Base-by-base conservation (phyloP, 2,888 invertebrate genomes). In the Dryobotodes eremita region DNA sequence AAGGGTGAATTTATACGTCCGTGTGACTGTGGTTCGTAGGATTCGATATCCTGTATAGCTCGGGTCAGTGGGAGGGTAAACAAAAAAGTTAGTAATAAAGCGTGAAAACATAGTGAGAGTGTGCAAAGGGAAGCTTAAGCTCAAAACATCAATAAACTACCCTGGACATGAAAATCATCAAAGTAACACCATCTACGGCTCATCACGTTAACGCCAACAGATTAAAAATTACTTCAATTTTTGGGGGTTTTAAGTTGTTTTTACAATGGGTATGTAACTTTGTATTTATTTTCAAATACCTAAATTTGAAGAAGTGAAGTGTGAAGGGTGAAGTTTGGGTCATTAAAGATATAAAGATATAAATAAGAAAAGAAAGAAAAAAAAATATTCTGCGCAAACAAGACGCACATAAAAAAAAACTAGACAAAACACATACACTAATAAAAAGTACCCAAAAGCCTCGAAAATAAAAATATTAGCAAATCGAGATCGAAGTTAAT, bases 1-100 rank as follows among this genome's bases (percentile, higher is more conserved):
- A 87, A 90, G 81, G 86, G 80, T 89, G 89, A 90, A 95, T 95
- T 94, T 95, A 94, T 95, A 94, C 86, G 90, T 93, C 92, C 93
- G 90, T 90, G 85, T 87, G 88, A 90, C 87, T 86, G 88, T 84
- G 85, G 89, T 88, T 86, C 80, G 86, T 82, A 91, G 91, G 88
- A 92, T 93, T 93, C 93, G 93, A 94, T 94, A 94, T 93, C 94
- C 93, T 90, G 92, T 87, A 62, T 75, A 75, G 80, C 71, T 61
- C 59, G 83, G 88, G 88, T 86, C 85, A 83, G 79, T 42, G 53
- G 77, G 80, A 88, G 75, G 77, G 86, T 82, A 85, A 75, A 70
- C 86, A 82, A 71, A 85, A 82, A 71, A 71, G 11, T 17, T 46
- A 0, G 7, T 46, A 66, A 13, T 48, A 46, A 65, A 31, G 53